Conservation (phyloP, 1,140 invertebrate genomes). For the Eufriesea mexicana region DNA sequence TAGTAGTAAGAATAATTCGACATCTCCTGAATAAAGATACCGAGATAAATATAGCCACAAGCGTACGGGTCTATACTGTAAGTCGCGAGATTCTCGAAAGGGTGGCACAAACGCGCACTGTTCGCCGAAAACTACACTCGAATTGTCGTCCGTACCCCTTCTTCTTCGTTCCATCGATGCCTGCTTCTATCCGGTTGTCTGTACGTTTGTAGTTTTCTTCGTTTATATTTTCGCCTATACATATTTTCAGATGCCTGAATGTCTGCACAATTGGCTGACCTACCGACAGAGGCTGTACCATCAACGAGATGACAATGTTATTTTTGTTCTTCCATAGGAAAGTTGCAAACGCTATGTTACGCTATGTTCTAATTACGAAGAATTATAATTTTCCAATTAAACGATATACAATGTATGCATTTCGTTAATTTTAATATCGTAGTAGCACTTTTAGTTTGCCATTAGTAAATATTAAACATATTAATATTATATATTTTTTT, state of each 20-base stretch:
- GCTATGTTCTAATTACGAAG: background rate
- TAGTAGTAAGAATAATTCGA: constrained; percentile 75
- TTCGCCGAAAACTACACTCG: constrained; percentile 36
- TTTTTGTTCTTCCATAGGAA: background rate
- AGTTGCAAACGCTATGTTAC: background rate
- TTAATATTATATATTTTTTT: no score
- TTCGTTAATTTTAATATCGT: background rate
- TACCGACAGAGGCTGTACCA: constrained; percentile 17
- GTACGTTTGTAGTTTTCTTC: constrained; percentile 38
- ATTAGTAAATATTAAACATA: no score
- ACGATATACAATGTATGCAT: background rate
- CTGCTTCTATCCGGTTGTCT: constrained; percentile 14
- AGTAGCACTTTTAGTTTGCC: no score
- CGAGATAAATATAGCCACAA: constrained; percentile 24
- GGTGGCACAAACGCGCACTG: constrained; percentile 29
- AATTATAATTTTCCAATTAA: background rate
- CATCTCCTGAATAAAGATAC: constrained; percentile 54
- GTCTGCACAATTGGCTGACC: constrained; percentile 21
- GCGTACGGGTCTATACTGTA: background rate
- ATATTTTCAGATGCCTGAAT: constrained; percentile 24
- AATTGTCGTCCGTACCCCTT: constrained; percentile 50
- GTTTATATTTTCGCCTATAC: constrained; percentile 35
- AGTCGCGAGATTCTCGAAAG: constrained; percentile 24
- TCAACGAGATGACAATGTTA: constrained; percentile 36
- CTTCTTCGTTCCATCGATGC: constrained; percentile 41